Evolutionary conservation across 2,888 invertebrate species (phyloP), one percentile per base, ranked within the genome.

Genomic region (Eulithis prunata): DNA sequence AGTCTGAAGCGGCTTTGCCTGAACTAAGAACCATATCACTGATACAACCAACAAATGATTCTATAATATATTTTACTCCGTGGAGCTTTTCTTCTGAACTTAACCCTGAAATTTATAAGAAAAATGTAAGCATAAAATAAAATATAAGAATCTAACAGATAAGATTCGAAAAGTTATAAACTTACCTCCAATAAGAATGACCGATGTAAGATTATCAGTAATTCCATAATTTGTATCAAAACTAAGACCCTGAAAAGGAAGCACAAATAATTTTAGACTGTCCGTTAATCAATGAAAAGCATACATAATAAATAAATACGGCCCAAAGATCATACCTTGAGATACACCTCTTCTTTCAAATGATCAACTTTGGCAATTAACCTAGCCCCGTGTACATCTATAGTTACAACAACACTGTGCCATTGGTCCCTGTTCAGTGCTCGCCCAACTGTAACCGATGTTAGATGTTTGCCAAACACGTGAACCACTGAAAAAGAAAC

Each of bases 41-140:
- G 75, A 98, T 97, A 82, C 98, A 98, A 3, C 98, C 98, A 38
- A 98, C 97, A 85, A 98, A 98, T 7, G 97, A 97, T 90, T 97
- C 97, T 76, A 98, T 98, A 68, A 98, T 97, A 85, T 98, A 98
- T 89, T 97, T 97, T 0, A 98, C 97, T 62, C 97, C 97, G 83
- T 98, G 97, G 36, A 97, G 94, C 83, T 96, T 95, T 86, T 98
- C 97, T 88, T 97, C 97, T 0, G 97, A 97, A 79, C 97, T 97
- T 71, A 98, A 91, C 79, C 97, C 97, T 96, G 80, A 10, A 55
- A 64, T 12, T 8, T 2, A 41, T 10, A 32, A 11, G 2, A 3
- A 38, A 38, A 51, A 62, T n/a, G 10, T 43, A 36, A 38, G 3
- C n/a, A 52, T 28, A 28, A 21, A 45, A 2, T 12, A 6, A 60